Evolutionary conservation across 2,113 vertebrate genomes (phyloP).

Genomic region (Uria lomvia): DNA sequence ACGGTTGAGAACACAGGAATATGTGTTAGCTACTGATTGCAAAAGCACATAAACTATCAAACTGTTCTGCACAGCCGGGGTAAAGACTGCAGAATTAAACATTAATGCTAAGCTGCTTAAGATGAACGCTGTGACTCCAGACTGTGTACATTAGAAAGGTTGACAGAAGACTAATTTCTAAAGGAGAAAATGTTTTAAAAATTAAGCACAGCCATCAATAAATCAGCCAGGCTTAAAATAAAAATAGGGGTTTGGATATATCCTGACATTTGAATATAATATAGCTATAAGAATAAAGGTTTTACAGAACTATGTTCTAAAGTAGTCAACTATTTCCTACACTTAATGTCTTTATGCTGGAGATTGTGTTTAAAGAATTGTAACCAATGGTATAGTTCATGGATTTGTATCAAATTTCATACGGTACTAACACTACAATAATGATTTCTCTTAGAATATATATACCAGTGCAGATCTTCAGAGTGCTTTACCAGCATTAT

Average conservation of each 20-base stretch:
- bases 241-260: conserved; percentile 40
- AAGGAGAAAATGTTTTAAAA: conserved; percentile 71
- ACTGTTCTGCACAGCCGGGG: conserved; percentile 34
- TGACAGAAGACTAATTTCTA: conserved; percentile 69
- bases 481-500: conserved; percentile 54
- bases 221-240: conserved; percentile 60
- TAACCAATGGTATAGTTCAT: conserved; percentile 15
- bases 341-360: conserved; percentile 36
- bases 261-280: conserved; percentile 67
- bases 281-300: conserved; percentile 52
- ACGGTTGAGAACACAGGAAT: not conserved
- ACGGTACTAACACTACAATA: not conserved
- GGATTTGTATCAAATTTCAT: conserved; percentile 51
- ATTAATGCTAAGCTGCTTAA: conserved; percentile 61
- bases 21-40: not conserved
- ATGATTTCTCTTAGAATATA: conserved; percentile 4
- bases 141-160: conserved; percentile 43
- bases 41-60: conserved; percentile 13
- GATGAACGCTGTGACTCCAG: conserved; percentile 37
- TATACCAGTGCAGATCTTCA: conserved; percentile 17
- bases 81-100: conserved; percentile 56
- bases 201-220: conserved; percentile 71
- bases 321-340: conserved; percentile 27
- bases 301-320: conserved; percentile 30
- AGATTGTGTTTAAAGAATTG: conserved; percentile 51